A percentile compares a stretch with the other conserved stretches of the same genome.
These are phyloP conservation scores for Latheticus oryzae DNA, from an alignment of 2,888 invertebrate species.

Conservation along the genomic window DNA sequence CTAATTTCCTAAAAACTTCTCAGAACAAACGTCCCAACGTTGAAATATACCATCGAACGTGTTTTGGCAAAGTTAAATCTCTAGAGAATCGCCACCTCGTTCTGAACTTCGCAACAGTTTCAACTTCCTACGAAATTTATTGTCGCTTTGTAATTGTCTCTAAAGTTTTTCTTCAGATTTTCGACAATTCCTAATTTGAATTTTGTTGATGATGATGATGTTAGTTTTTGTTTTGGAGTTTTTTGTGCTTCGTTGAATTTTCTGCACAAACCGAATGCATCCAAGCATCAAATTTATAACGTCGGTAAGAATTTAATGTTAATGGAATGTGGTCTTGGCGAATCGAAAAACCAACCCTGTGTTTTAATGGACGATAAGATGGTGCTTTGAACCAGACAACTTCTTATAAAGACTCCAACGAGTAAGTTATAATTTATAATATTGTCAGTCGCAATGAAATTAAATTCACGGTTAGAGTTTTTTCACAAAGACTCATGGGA, in stretches of 20 bases:
- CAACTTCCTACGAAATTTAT: constrained; percentile 39
- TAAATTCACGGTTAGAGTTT: constrained; percentile 54
- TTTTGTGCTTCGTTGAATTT: constrained; percentile 34
- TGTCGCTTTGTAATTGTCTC: constrained; percentile 34
- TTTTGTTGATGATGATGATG: neutral
- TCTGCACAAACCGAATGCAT: constrained; percentile 48
- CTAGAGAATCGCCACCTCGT: constrained; percentile 37
- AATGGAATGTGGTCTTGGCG: constrained; percentile 61
- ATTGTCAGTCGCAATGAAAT: constrained; percentile 61
- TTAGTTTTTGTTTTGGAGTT: constrained; percentile 40
- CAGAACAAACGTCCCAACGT: constrained; percentile 13
- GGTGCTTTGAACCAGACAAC: constrained; percentile 63
- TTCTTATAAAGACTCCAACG: constrained; percentile 57
- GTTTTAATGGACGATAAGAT: constrained; percentile 64
- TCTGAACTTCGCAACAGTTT: constrained; percentile 34
- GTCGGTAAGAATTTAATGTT: constrained; percentile 62
- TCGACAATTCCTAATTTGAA: constrained; percentile 40
- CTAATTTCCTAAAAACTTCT: constrained; percentile 39
- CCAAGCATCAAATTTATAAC: constrained; percentile 60
- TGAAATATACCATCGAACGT: constrained; percentile 39
- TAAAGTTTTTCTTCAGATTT: constrained; percentile 28
- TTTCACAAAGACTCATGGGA: constrained; percentile 51
- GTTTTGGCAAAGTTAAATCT: constrained; percentile 35
- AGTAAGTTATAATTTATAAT: constrained; percentile 64
- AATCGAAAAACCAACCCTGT: constrained; percentile 62